Evolutionary conservation across 2,797 vertebrate genomes (phyloP).

Genomic region (Limnodromus scolopaceus): DNA sequence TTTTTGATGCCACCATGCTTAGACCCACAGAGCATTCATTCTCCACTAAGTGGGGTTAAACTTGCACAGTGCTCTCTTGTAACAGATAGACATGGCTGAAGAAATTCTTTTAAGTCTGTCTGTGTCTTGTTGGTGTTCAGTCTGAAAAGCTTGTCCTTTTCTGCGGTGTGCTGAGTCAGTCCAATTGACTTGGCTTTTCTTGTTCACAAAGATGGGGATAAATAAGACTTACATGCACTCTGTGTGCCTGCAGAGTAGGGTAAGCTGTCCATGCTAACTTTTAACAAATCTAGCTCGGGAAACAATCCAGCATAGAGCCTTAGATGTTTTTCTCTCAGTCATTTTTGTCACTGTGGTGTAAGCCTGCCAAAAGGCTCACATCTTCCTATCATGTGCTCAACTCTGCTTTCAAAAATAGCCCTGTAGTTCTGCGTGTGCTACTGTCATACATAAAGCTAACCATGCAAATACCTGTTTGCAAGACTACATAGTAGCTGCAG

Average conservation of each 20-base stretch:
- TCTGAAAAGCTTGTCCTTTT: neutral
- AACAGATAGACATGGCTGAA: neutral
- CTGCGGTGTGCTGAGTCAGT: neutral
- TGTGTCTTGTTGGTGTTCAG: neutral
- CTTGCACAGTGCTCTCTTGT: neutral
- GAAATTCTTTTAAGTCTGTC: neutral
- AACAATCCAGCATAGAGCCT: neutral
- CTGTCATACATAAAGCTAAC: neutral
- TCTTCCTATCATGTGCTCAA: neutral
- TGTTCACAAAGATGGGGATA: neutral
- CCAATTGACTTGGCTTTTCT: neutral
- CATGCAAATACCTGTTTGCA: neutral
- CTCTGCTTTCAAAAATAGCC: neutral
- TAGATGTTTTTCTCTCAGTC: neutral
- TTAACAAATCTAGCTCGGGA: neutral
- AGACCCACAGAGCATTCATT: neutral
- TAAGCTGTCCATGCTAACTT: neutral
- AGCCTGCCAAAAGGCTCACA: neutral
- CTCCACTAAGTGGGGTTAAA: neutral
- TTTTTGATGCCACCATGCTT: neutral
- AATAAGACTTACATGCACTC: accelerated
- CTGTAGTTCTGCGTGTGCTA: neutral
- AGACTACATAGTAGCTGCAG: neutral
- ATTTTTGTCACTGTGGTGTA: neutral
- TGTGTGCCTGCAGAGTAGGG: neutral